Conservation (phyloP, 1,140 invertebrate genomes). For the Panulirus ornatus region DNA sequence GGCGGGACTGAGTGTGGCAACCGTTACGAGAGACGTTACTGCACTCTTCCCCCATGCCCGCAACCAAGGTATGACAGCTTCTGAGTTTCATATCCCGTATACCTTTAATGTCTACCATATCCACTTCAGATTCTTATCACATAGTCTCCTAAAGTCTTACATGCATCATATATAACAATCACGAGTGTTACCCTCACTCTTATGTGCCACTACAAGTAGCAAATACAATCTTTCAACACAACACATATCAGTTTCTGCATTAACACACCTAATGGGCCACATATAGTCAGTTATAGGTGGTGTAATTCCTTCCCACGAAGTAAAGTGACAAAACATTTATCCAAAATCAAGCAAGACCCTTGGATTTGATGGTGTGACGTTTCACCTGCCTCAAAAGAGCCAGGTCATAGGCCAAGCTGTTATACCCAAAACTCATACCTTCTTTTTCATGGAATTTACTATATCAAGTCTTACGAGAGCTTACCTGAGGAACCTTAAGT, state of each 20-base stretch:
- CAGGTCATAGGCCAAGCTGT: too few species aligned
- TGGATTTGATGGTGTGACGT: not conserved
- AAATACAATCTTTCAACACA: not conserved
- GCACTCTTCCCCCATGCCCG: conserved; percentile 49
- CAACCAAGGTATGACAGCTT: conserved; percentile 7
- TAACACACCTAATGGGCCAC: too few species aligned
- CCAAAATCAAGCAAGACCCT: not conserved
- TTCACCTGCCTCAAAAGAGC: not conserved
- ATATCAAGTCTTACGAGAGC: too few species aligned
- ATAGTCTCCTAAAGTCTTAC: not conserved
- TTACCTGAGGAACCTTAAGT: too few species aligned
- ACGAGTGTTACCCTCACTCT: too few species aligned
- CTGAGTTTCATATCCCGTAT: too few species aligned
- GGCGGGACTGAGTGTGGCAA: conserved; percentile 59
- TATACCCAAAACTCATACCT: too few species aligned
- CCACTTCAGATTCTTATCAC: not conserved
- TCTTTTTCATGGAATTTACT: too few species aligned
- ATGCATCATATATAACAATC: not conserved
- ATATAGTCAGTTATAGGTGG: too few species aligned
- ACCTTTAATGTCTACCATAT: not conserved
- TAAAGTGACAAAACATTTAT: not conserved
- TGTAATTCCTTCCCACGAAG: not conserved
- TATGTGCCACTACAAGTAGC: not conserved
- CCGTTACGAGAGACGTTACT: conserved; percentile 61
- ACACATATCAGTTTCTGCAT: too few species aligned